Evolutionary conservation across 1,140 invertebrate genomes (phyloP).

Genomic region (Coenobita brevimanus): DNA sequence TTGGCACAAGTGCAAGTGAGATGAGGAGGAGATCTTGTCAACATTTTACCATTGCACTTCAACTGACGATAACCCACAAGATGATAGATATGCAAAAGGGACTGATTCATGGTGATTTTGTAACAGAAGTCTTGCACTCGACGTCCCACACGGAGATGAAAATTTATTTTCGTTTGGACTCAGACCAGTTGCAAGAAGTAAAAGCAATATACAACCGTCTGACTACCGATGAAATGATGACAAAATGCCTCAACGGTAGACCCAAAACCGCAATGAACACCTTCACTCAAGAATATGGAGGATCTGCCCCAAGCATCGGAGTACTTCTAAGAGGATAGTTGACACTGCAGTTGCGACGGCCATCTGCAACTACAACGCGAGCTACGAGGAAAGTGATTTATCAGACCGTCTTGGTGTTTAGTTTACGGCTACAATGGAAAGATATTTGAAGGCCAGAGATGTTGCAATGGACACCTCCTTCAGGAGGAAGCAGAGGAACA

Average conservation of each 20-base stretch:
- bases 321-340: background rate
- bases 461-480: background rate
- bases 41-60: background rate
- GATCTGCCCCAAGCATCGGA: background rate
- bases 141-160: constrained; percentile 6
- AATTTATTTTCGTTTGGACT: background rate
- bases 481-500: background rate
- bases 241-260: background rate
- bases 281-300: too few species aligned
- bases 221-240: too few species aligned
- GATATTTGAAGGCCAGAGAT: background rate
- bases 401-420: background rate
- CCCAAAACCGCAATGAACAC: background rate
- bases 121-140: background rate
- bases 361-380: background rate
- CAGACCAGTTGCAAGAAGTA: background rate
- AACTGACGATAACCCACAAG: background rate
- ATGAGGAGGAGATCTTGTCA: background rate
- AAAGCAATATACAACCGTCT: background rate
- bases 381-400: background rate
- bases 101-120: background rate
- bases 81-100: background rate
- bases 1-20: background rate
- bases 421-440: background rate
- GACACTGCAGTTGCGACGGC: background rate